Evolutionary conservation across 2,113 vertebrate species (phyloP), one percentile per base, ranked within the genome.

Genomic region (Carassius gibelio): DNA sequence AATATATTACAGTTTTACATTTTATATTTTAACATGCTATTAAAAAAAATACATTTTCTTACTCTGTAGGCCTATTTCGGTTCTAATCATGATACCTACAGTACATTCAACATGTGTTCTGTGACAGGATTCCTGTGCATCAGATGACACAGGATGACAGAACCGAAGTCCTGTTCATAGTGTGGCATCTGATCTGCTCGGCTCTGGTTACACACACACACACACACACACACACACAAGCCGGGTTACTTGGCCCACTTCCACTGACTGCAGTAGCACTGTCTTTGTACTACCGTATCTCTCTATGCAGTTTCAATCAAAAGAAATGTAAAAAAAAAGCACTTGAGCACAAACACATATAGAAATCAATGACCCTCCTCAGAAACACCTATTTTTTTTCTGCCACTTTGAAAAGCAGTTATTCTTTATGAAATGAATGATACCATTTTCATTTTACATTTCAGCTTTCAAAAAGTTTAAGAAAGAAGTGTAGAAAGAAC

Each of bases 81-180:
- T 85, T 79, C 75, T 79, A 76, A 79, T 85, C 82, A 59, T 45
- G 83, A 85, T 17, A 36, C 68, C 68, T 68, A 80, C 21, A 61
- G 21, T 9, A 61, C 66, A 82, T 81, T 83, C 81, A 85, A 81
- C 84, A 85, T 85, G 84, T 79, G 66, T 81, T 83, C 81, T 75
- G 75, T 79, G 75, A 75, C 84, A 85, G 87, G 76, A 85, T 85
- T 88, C 74, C 83, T 77, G 13, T 34, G 79, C 75, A 84, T 85
- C 83, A 26, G 79, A 68, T 88, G 87, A 85, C 87, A 55, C 52
- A 42, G 64, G 55, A 69, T 82, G 83, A 82, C 83, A 59, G 84
- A 82, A 72, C 42, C 50, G 1, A 71, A 68, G 55, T 85, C 80
- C 72, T 75, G 62, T 85, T 88, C 80, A 79, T 45, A 74, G 78